Percentiles rank a stretch among this genome's conserved stretches.
phyloP scores from a whole-genome alignment of 2,888 invertebrate species.

The Habrosyne pyritoides region DNA sequence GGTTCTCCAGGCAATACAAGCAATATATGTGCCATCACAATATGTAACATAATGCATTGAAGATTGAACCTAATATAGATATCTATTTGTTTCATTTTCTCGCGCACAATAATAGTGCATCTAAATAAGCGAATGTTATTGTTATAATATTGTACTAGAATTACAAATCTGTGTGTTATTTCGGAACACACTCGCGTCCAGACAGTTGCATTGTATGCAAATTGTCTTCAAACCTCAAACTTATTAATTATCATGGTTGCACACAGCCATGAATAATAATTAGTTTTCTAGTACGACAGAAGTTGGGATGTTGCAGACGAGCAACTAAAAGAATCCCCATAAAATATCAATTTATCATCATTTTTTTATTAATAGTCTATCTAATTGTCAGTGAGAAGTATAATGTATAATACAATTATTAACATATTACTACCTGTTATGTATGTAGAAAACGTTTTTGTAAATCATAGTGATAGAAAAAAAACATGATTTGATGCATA shows the following conservation, averaged over 20 bases:
- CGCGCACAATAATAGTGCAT: not conserved
- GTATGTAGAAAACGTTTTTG: too few species aligned
- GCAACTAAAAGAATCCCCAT: constrained; percentile 27
- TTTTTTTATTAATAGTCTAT: too few species aligned
- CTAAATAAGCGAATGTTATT: constrained; percentile 2
- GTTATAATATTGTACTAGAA: constrained; percentile 20
- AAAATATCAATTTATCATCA: not conserved
- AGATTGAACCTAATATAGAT: too few species aligned
- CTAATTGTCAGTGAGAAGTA: too few species aligned
- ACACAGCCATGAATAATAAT: constrained; percentile 67
- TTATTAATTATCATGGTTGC: constrained; percentile 78
- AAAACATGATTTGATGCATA: too few species aligned
- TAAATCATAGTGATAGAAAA: too few species aligned
- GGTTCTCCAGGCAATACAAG: too few species aligned
- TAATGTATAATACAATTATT: too few species aligned
- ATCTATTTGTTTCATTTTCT: not conserved
- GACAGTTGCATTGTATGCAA: constrained; percentile 74
- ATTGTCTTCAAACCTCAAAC: constrained; percentile 69
- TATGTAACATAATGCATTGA: too few species aligned
- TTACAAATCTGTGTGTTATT: constrained; percentile 43
- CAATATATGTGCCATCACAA: too few species aligned
- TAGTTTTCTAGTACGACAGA: constrained; percentile 50
- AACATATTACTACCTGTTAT: too few species aligned
- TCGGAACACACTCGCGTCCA: constrained; percentile 58
- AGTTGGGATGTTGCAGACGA: constrained; percentile 31